Base-by-base conservation (phyloP, 2,797 vertebrate genomes). In the Sebastiscus albofasciatus region DNA sequence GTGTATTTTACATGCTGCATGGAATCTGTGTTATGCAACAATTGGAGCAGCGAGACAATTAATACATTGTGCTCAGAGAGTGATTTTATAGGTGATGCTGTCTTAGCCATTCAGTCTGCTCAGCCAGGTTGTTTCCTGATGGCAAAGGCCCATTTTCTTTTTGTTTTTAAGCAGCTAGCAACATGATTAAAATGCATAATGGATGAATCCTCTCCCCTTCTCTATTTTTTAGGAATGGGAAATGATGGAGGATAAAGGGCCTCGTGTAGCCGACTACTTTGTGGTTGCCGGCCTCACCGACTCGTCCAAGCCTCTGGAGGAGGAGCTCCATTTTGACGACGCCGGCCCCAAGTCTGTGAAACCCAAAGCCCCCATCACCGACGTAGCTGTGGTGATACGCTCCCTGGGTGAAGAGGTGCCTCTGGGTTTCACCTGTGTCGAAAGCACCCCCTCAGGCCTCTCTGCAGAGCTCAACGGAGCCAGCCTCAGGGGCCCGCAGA, bases 181-280 rank as follows among this genome's bases (percentile, higher is more conserved):
- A 22, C 22, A 12, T 84, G 34, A 75, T 78, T 82, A 59, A 87
- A 81, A 82, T 67, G 29, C 70, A 78, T 87, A 89, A 84, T 77
- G 56, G 20, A 72, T 20, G 39, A 42, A 42, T 59, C 52, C 16
- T 72, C 24, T 31, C 66, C 42, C 3, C 56, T 58, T 86, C 33
- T 78, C 61, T 67, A 3, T 64, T 72, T 81, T 84, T 80, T 96
- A 80, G 96, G 96, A 93, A 97, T 98, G 97, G 96, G 97, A 96
- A 92, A 99, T 98, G 97, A 97, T 98, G 97, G 99, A 99, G 96
- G 98, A 99, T 96, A 99, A 98, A 95, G 97, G 97, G 64, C 97
- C 97, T 85, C 98, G 97, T 93, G 98, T 99, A 88, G 99, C 98
- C 22, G 99, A 99, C 95, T 99, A 99, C 95, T 99, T 99, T 87